These are phyloP conservation scores for Semicossyphus pulcher DNA, from an alignment of 2,113 vertebrate genomes.

Conservation along the genomic window DNA sequence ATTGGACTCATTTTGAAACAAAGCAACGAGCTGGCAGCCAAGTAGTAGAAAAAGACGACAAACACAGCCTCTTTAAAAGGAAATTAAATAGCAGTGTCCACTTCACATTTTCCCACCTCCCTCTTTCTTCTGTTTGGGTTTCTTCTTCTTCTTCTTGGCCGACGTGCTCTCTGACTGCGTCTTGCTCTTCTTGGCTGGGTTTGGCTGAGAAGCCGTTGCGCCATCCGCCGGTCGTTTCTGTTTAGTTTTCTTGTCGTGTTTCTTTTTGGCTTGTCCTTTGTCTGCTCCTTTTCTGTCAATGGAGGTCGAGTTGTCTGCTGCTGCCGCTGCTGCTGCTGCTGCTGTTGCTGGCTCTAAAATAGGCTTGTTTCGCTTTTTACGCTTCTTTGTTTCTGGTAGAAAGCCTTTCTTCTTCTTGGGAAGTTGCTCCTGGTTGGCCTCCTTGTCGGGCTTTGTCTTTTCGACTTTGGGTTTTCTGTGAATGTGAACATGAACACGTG, in stretches of 20 bases:
- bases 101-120: constrained; percentile 39
- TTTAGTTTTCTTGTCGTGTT: constrained; percentile 74
- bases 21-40: background rate
- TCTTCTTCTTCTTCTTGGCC: constrained; percentile 67
- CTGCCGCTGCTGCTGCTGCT: background rate
- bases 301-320: background rate
- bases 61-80: constrained; percentile 9
- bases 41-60: background rate
- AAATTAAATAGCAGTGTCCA: constrained; percentile 42
- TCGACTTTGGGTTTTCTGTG: constrained; percentile 87
- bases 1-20: constrained; percentile 3
- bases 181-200: constrained; percentile 77
- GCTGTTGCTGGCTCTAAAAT: constrained; percentile 36
- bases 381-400: constrained; percentile 93
- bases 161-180: constrained; percentile 27
- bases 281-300: constrained; percentile 16
- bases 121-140: constrained; percentile 56
- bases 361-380: constrained; percentile 86
- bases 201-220: constrained; percentile 31
- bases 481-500: constrained; percentile 5
- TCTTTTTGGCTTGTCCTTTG: constrained; percentile 69
- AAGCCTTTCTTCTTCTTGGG: constrained; percentile 92
- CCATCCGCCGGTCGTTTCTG: constrained; percentile 52
- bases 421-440: background rate
- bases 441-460: constrained; percentile 77